Evolutionary conservation across 2,113 vertebrate species (phyloP), one percentile per base, ranked within the genome.

Genomic region (Cryptotis parvus): DNA sequence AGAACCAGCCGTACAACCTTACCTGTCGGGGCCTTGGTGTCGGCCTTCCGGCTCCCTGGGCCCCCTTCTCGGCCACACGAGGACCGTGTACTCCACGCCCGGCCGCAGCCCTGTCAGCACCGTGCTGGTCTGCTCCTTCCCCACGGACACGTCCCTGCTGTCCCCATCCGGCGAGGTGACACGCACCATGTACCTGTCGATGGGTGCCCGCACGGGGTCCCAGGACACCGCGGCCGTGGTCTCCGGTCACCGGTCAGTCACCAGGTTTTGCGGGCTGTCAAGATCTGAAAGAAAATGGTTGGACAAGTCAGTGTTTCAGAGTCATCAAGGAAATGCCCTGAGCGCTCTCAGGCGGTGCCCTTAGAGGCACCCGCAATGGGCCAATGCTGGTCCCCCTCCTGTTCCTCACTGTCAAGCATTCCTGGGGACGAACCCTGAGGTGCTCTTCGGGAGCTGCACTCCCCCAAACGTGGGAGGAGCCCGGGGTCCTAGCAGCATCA

Each of bases 101-200:
- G 98, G 98, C 88, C 89, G 98, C 93, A 99, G 95, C 73, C 95
- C 97, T 29, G 78, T 97, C 97, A 99, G 94, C 29, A 80, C 72
- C 18, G 97, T 95, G 87, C 97, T 96, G 82, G 73, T 97, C 94
- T 94, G 97, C 81, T 98, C 97, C 94, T 98, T 95, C 65, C 94
- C 95, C 37, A 98, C 96, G 0, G 95, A 93, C 27, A 97, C 94
- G 92, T 98, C 98, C 76, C 68, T 88, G 92, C 95, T 97, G 90
- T 97, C 97, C 63, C 98, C 98, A 0, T 97, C 96, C 2, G 97
- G 93, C 0, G 98, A 98, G 14, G 96, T 97, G 93, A 98, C 99
- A 85, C 93, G 98, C 93, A 98, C 95, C 96, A 98, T 96, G 88
- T 99, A 99, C 95, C 96, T 98, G 27, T 98, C 98, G 3, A 98